A percentile compares a stretch with the other conserved stretches of the same genome.
phyloP scores from a whole-genome alignment of 2,888 invertebrate genomes.

The Metalampra italica region DNA sequence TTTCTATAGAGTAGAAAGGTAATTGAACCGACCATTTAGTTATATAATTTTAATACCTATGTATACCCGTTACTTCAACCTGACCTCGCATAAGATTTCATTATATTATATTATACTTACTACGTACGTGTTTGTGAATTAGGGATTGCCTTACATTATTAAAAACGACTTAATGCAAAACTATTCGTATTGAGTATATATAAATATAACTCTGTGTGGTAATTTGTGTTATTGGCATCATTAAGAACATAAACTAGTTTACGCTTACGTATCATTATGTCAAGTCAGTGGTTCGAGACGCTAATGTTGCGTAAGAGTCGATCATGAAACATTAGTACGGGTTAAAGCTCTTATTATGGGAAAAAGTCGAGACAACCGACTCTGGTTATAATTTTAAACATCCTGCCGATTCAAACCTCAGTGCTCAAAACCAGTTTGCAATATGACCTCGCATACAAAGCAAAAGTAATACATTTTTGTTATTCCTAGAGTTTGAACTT shows the following conservation, averaged over 20 bases:
- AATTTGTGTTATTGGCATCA: not conserved
- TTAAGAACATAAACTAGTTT: not conserved
- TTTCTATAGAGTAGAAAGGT: not conserved
- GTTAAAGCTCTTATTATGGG: slow-evolving; percentile 23
- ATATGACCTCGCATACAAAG: not conserved
- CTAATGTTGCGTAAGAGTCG: not conserved
- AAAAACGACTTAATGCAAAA: too few relatives aligned
- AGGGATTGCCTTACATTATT: too few relatives aligned
- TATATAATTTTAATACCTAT: too few relatives aligned
- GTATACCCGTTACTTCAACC: too few relatives aligned
- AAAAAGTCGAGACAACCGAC: slow-evolving; percentile 26
- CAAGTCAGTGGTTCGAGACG: not conserved
- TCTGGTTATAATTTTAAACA: slow-evolving; percentile 19
- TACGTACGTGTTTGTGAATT: too few relatives aligned
- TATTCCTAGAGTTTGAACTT: not conserved
- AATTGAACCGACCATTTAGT: not conserved
- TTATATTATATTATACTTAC: too few relatives aligned
- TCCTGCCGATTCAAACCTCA: slow-evolving; percentile 1
- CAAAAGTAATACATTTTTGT: not conserved
- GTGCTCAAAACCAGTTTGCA: not conserved
- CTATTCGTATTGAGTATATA: too few relatives aligned
- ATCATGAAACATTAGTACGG: slow-evolving; percentile 18
- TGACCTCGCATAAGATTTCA: too few relatives aligned
- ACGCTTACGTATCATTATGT: not conserved
- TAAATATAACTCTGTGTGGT: too few relatives aligned